These are phyloP conservation scores for Tyrannus savana DNA, from an alignment of 2,113 vertebrate genomes.

Conservation along the genomic window DNA sequence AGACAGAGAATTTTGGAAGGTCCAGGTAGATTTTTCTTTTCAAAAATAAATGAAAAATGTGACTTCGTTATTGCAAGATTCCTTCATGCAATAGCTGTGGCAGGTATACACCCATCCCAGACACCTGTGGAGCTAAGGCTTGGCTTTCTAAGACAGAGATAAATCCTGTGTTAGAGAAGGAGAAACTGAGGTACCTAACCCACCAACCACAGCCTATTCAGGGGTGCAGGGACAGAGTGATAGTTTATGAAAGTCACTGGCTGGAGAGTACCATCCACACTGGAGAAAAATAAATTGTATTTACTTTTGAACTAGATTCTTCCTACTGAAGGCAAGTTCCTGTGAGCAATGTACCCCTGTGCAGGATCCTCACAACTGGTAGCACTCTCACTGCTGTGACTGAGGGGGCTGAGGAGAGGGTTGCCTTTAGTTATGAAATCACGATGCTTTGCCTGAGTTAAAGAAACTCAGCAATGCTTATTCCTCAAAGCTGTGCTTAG, in stretches of 20 bases:
- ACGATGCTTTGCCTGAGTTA: neutral
- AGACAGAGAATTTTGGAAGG: constrained; percentile 85
- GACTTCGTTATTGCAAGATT: neutral
- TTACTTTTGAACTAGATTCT: neutral
- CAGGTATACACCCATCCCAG: neutral
- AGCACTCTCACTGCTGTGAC: neutral
- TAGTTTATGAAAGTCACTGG: neutral
- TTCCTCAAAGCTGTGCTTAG: neutral
- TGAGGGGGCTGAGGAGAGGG: neutral
- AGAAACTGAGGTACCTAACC: neutral
- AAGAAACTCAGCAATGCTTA: neutral
- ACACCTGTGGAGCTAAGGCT: neutral
- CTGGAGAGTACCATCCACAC: neutral
- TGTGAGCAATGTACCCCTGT: rapidly evolving
- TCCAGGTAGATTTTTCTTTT: constrained; percentile 63
- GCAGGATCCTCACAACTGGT: neutral
- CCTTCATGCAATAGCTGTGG: neutral
- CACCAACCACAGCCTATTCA: neutral
- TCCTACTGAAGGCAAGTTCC: neutral
- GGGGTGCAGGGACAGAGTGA: neutral
- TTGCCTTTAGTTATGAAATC: neutral
- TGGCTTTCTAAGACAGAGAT: neutral
- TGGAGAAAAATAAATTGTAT: neutral
- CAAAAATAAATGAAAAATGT: neutral
- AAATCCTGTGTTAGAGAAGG: neutral